Evolutionary conservation across 2,113 vertebrate species (phyloP), one percentile per base, ranked within the genome.

Genomic region (Protomyctophum bolini): DNA sequence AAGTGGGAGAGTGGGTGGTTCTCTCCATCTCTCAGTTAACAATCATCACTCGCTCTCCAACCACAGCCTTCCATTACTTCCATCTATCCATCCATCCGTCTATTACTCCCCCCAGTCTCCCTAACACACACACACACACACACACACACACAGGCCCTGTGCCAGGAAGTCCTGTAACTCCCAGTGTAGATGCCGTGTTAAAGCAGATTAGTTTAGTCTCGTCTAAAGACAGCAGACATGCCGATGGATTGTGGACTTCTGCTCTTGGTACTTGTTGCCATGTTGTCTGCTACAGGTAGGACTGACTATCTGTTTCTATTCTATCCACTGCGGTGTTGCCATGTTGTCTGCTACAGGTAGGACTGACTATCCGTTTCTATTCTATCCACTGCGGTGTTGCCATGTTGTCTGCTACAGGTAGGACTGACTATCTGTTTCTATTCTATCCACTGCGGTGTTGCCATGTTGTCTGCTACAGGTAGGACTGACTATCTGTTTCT

Each of bases 251-350:
- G 56, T 66, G 74, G 74, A 82, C 29, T 70, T 70, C 28, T 0
- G 4, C 28, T 60, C 14, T n/a, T 87, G 10, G 75, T 63, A 51
- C 63, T 88, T 10, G 48, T 88, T 7, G 33, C 33, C 33, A 46
- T 77, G 29, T 68, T 88, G 58, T 84, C 72, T 29, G 59, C 76
- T 10, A 72, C 87, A 85, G 91, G 92, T 92, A 88, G 66, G 84
- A 65, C 7, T 51, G 1, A 0, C 54, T 65, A 8, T 61, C 33
- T 33, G 4, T 4, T 6, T 1, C 56, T 10, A 58, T 29, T 45
- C 4, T 55, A 14, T 6, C 11, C 3, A 8, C 47, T 14, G n/a
- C 15, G 29, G 56, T 8, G 56, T 15, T 21, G 21, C 21, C 21
- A 21, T 21, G 21, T 21, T 21, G 21, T 21, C 21, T 29, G 59